phyloP scores from a whole-genome alignment of 2,797 vertebrate genomes.

The Aphelocoma californica region DNA sequence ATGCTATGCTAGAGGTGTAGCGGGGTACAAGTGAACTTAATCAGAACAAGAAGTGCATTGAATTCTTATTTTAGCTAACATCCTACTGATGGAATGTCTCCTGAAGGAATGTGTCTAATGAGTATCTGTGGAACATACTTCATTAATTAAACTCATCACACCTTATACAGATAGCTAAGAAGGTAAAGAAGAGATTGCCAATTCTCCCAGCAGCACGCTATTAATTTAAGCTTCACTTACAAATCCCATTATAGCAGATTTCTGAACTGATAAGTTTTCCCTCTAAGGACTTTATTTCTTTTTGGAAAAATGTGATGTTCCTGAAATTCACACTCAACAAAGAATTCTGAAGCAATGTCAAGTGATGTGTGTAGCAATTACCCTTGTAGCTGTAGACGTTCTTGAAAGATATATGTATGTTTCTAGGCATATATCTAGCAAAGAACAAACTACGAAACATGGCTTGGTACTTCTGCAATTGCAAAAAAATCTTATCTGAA shows the following conservation, averaged over 20 bases:
- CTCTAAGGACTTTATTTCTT: not conserved
- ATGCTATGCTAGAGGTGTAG: not conserved
- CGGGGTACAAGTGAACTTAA: not conserved
- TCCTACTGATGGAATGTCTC: not conserved
- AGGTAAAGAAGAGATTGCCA: not conserved
- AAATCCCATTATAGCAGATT: not conserved
- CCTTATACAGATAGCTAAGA: not conserved
- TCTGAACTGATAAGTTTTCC: not conserved
- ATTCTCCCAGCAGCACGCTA: not conserved
- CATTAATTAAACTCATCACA: constrained; percentile 1
- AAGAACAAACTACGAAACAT: not conserved
- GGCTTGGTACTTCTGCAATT: not conserved
- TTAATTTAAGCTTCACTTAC: constrained; percentile 1
- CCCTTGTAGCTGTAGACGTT: not conserved
- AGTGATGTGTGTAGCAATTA: not conserved
- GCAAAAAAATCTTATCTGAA: not conserved
- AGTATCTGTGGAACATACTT: not conserved
- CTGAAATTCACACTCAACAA: not conserved
- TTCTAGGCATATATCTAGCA: not conserved
- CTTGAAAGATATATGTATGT: not conserved
- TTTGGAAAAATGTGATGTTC: not conserved
- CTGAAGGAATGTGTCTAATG: constrained; percentile 15
- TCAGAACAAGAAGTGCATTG: not conserved
- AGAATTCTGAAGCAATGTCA: not conserved
- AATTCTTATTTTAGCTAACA: constrained; percentile 8